Evolutionary conservation across 2,888 invertebrate genomes (phyloP).

Genomic region (Amphiduros pacificus): DNA sequence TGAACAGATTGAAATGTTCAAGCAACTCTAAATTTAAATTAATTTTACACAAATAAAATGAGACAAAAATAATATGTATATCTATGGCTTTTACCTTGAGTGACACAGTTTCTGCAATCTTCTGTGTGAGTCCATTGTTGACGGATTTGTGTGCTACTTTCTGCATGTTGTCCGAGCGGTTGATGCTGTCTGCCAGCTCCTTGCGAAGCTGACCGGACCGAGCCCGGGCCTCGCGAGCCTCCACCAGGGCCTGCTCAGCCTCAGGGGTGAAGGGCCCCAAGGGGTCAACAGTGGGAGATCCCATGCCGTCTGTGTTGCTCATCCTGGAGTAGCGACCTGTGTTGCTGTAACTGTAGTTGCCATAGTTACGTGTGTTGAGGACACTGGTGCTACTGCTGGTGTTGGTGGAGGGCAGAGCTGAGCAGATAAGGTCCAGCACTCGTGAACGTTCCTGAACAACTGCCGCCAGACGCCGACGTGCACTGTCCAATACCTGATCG

Average conservation of each 20-base stretch:
- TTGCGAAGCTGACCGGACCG: slow-evolving; percentile 3
- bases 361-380: neutral
- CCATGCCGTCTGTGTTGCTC: neutral
- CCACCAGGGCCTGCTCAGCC: slow-evolving; percentile 48
- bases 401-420: slow-evolving; percentile 42
- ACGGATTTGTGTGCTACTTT: slow-evolving; percentile 54
- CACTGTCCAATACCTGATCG: slow-evolving; percentile 50
- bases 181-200: neutral
- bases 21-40: no score
- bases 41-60: neutral
- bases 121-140: slow-evolving; percentile 54
- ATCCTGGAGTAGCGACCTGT: neutral
- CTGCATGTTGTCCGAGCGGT: slow-evolving; percentile 41
- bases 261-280: slow-evolving; percentile 56
- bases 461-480: slow-evolving; percentile 48
- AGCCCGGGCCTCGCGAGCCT: slow-evolving; percentile 45
- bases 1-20: no score
- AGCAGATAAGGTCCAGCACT: slow-evolving; percentile 56
- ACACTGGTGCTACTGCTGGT: neutral
- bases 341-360: neutral
- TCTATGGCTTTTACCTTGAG: slow-evolving; percentile 45
- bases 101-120: slow-evolving; percentile 53
- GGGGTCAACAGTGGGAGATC: slow-evolving; percentile 37
- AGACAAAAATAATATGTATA: neutral
- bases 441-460: slow-evolving; percentile 53